Percentiles rank a stretch among this genome's conserved stretches.
Evolutionary conservation across 2,888 invertebrate genomes (phyloP).

Genomic region (Apamea epomidion): DNA sequence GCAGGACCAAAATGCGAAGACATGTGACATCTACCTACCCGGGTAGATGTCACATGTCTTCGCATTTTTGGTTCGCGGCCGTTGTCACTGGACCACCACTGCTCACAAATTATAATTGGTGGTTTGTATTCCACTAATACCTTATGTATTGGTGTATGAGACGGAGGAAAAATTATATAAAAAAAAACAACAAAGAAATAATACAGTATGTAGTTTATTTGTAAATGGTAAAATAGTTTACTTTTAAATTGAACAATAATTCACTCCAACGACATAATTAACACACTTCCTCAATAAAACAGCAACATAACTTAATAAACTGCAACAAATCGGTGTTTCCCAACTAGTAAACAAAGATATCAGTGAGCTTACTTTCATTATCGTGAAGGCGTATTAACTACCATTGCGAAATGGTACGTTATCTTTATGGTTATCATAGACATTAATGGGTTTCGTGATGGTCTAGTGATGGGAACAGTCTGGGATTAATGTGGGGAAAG

Average conservation of each 20-base stretch:
- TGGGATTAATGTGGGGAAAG: background rate
- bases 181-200: no score
- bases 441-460: constrained; percentile 35
- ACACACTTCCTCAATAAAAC: constrained; percentile 22
- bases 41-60: no score
- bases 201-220: no score
- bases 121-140: no score
- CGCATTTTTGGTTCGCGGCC: no score
- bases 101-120: no score
- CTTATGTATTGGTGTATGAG: no score
- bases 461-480: constrained; percentile 35
- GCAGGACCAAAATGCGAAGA: no score
- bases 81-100: no score
- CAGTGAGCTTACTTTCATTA: constrained; percentile 39
- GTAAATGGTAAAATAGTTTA: no score
- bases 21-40: no score
- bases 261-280: background rate
- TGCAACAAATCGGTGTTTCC: constrained; percentile 16
- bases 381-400: constrained; percentile 48
- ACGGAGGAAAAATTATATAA: no score
- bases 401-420: constrained; percentile 49
- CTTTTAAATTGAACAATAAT: background rate
- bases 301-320: constrained; percentile 1
- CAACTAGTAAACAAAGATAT: constrained; percentile 55
- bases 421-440: constrained; percentile 46